Conservation (phyloP, 1,140 invertebrate species). For the Calycopis cecrops region DNA sequence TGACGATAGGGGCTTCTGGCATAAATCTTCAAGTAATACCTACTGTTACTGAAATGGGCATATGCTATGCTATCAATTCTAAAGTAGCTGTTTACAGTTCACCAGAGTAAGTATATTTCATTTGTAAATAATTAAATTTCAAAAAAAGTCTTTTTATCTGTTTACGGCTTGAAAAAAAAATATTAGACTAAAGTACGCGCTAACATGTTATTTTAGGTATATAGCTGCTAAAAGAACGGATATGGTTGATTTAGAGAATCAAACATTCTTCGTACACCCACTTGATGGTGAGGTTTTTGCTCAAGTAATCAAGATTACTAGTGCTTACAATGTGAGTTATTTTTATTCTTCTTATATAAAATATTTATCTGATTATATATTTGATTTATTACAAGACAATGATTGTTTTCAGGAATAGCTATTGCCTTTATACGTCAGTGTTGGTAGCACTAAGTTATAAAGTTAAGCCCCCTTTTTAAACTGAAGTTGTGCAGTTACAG, state of each 20-base stretch:
- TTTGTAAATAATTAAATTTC: no score
- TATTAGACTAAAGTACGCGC: no score
- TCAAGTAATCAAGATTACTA: slow-evolving; percentile 81
- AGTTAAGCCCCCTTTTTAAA: no score
- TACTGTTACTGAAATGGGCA: slow-evolving; percentile 80
- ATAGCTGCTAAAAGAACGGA: slow-evolving; percentile 75
- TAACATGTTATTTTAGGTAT: slow-evolving; percentile 58
- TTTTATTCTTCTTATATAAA: no score
- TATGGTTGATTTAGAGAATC: slow-evolving; percentile 58
- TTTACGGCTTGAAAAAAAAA: no score
- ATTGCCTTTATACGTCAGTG: no score
- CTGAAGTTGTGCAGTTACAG: no score
- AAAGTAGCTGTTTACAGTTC: slow-evolving; percentile 78
- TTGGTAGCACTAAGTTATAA: no score
- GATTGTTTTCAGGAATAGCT: no score
- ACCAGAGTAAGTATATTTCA: slow-evolving; percentile 76
- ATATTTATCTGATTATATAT: no score
- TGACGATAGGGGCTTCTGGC: slow-evolving; percentile 75
- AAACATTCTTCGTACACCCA: slow-evolving; percentile 79
- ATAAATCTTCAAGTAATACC: slow-evolving; percentile 69
- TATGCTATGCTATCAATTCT: slow-evolving; percentile 81
- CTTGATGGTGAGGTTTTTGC: slow-evolving; percentile 82
- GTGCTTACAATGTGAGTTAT: slow-evolving; percentile 75
- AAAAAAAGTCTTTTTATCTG: no score
- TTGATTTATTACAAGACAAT: no score